phyloP scores from a whole-genome alignment of 2,797 vertebrate genomes.

The Buphagus erythrorhynchus region DNA sequence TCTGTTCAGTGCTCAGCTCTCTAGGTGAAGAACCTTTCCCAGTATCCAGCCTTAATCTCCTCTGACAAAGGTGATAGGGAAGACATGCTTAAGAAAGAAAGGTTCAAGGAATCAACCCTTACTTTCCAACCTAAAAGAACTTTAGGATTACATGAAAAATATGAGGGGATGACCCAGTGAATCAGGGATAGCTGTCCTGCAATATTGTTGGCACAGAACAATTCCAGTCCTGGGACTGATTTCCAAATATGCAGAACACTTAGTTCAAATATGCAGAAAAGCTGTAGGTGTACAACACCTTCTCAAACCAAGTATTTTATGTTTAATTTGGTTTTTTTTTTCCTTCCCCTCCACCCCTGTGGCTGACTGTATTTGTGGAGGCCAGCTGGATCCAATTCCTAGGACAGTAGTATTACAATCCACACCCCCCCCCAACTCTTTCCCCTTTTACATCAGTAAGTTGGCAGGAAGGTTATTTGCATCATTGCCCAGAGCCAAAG shows the following conservation, averaged over 20 bases:
- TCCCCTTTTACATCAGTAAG: constrained; percentile 50
- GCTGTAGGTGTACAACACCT: not conserved
- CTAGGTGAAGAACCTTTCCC: not conserved
- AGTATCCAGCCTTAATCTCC: not conserved
- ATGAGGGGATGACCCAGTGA: not conserved
- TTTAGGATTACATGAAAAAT: not conserved
- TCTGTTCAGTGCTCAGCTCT: not conserved
- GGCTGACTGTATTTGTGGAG: not conserved
- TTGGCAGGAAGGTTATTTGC: constrained; percentile 65
- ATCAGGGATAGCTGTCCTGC: not conserved
- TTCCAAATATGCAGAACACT: constrained; percentile 1
- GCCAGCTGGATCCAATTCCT: constrained; percentile 61
- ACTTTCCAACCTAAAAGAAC: not conserved
- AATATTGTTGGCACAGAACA: not conserved
- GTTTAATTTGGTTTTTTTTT: not conserved
- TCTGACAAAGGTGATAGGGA: not conserved
- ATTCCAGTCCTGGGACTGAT: not conserved
- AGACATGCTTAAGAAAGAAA: not conserved
- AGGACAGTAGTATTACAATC: constrained; percentile 51
- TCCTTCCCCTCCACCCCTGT: accelerated
- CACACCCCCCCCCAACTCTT: not conserved
- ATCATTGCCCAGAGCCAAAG: constrained; percentile 41
- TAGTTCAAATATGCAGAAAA: constrained; percentile 1
- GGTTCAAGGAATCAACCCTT: not conserved
- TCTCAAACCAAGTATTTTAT: constrained; percentile 4